A percentile compares a stretch with the other conserved stretches of the same genome.
Evolutionary conservation across 2,888 invertebrate genomes (phyloP).

Genomic region (Nesidiocoris tenuis): DNA sequence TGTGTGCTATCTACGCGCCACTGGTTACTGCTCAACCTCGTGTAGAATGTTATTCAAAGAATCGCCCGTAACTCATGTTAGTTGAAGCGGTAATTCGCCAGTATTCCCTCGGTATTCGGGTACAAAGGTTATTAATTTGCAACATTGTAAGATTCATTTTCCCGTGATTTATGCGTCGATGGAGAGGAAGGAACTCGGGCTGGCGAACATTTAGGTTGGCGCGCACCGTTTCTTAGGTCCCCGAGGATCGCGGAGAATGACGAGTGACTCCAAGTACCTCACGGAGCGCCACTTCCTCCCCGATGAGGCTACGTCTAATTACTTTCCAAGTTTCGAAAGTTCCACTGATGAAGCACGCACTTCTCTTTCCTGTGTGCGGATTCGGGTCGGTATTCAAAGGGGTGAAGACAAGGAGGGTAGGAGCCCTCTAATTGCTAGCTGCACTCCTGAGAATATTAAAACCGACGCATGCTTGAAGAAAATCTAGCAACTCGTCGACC

Average conservation of each 20-base stretch:
- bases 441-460: neutral
- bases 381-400: neutral
- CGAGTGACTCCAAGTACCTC: neutral
- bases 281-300: neutral
- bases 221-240: neutral
- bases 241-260: neutral
- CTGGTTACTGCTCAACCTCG: too few relatives aligned
- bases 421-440: neutral
- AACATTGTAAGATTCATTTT: neutral
- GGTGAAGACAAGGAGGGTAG: neutral
- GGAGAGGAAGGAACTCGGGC: neutral
- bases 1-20: too few relatives aligned
- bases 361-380: neutral
- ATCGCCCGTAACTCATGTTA: too few relatives aligned
- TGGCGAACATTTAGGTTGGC: neutral
- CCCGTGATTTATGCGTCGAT: neutral
- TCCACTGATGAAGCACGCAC: constrained; percentile 18
- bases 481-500: too few relatives aligned
- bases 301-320: constrained; percentile 11
- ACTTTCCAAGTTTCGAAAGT: constrained; percentile 24
- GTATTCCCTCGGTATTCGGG: too few relatives aligned
- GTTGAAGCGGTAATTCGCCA: too few relatives aligned
- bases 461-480: neutral
- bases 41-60: too few relatives aligned
- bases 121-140: too few relatives aligned